Conservation (phyloP, 1,140 invertebrate species). For the Pseudomyrmex dendroicus region DNA sequence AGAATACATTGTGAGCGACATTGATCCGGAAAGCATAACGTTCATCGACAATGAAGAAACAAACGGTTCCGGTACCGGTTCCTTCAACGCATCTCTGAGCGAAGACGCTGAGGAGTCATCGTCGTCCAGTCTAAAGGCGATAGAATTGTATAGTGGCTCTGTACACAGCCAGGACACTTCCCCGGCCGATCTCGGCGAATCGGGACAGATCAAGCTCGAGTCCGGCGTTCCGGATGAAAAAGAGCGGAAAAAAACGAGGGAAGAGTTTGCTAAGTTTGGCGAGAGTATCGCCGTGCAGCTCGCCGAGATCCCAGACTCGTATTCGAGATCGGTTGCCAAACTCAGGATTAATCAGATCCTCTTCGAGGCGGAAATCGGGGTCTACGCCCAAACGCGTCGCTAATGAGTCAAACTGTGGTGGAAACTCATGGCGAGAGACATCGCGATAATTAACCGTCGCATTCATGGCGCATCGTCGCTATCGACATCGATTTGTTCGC, state of each 20-base stretch:
- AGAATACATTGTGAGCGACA: conserved; percentile 77
- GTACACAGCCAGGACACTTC: conserved; percentile 47
- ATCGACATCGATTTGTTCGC: conserved; percentile 12
- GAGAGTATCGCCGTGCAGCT: conserved; percentile 76
- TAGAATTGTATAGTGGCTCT: conserved; percentile 63
- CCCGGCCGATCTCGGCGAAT: conserved; percentile 54
- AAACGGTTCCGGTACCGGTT: conserved; percentile 73
- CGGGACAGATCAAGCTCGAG: conserved; percentile 43
- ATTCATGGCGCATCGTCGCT: background rate
- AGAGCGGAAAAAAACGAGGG: conserved; percentile 67
- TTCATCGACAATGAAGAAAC: conserved; percentile 75
- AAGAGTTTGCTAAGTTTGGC: conserved; percentile 76
- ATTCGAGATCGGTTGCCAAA: conserved; percentile 78
- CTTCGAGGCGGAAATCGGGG: conserved; percentile 77
- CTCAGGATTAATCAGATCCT: conserved; percentile 77
- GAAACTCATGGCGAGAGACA: background rate
- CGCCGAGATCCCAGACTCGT: conserved; percentile 76
- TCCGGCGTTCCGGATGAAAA: conserved; percentile 2
- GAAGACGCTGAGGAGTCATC: conserved; percentile 75
- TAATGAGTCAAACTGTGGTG: conserved; percentile 49
- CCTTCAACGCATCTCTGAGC: conserved; percentile 72
- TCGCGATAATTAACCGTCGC: background rate
- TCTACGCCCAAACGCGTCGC: conserved; percentile 74
- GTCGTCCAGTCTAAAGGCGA: conserved; percentile 66
- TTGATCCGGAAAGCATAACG: conserved; percentile 76